Base-by-base conservation (phyloP, 2,888 invertebrate genomes). In the Trichopoda pennipes region DNA sequence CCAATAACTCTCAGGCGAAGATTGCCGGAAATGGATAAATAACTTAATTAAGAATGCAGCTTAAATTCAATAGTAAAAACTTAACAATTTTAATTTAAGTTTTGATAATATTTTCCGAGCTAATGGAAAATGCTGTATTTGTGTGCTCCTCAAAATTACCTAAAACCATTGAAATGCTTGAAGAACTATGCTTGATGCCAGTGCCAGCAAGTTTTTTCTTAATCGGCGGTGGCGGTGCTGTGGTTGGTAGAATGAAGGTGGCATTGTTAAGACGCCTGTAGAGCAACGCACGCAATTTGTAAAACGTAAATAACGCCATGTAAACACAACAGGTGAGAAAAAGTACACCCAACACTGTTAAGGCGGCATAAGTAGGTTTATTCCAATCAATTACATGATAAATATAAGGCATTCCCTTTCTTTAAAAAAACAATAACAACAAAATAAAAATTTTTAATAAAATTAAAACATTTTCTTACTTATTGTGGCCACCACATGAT, bases 361-460 rank as follows among this genome's bases (percentile, higher is more conserved):
- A 35, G 0, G 86, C 78, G 0, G 91, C 86, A 21, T 76, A 89
- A 35, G 92, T 91, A 0, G 95, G 95, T 72, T 93, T 93, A 79
- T 93, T 92, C 96, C 96, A 97, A 90, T 96, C 93, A 47, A 97
- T 91, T 0, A 95, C 93, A 42, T 93, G 93, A 88, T 97, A 97
- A 81, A 97, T 95, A 79, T 93, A 94, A 0, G 92, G 92, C 12
- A 93, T 88, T 0, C 95, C 95, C 49, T 91, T 89, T 83, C 93
- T 93, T n/a, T 82, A 61, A 90, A 89, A 85, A 58, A 28, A 51
- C 28, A 28, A 28, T 28, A 35, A 51, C 3, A 16, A 42, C 6
- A 23, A 23, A n/a, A 53, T 21, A 63, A 55, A 44, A 32, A 32
- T 0, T 1, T 4, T 19, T 42, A 56, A 44, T 35, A 51, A 42